Evolutionary conservation across 2,888 invertebrate species (phyloP).

Genomic region (Agrilus mali): DNA sequence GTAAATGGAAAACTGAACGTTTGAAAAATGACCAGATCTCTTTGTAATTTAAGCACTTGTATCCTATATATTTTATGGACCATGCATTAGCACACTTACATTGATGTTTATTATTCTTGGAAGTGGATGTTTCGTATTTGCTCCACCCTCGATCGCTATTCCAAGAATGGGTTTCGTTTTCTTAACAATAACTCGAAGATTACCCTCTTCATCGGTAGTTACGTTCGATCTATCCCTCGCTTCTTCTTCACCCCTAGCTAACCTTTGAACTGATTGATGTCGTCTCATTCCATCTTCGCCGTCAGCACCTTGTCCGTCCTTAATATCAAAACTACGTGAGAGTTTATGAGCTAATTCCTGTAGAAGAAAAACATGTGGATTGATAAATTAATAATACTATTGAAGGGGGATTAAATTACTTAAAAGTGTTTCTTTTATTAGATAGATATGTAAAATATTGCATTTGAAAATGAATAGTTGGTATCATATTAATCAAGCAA

Average conservation of each 20-base stretch:
- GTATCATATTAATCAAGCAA: no score
- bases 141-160: slow-evolving; percentile 94
- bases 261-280: slow-evolving; percentile 66
- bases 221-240: slow-evolving; percentile 47
- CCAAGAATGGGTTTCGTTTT: slow-evolving; percentile 91
- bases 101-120: slow-evolving; percentile 95
- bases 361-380: slow-evolving; percentile 5
- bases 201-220: slow-evolving; percentile 76
- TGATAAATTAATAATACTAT: no score
- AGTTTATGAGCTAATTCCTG: slow-evolving; percentile 81
- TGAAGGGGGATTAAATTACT: no score
- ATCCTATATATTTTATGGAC: not conserved
- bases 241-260: slow-evolving; percentile 40
- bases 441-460: no score
- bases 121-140: slow-evolving; percentile 87
- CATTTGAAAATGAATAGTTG: no score
- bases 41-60: no score
- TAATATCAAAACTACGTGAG: slow-evolving; percentile 80
- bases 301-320: slow-evolving; percentile 65
- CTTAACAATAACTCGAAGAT: slow-evolving; percentile 77
- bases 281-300: slow-evolving; percentile 52
- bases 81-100: slow-evolving; percentile 44
- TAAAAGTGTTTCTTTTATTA: no score
- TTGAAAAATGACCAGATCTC: no score
- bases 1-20: no score